These are phyloP conservation scores for Dicyrtomina minuta DNA, from an alignment of 2,888 invertebrate genomes.

Conservation along the genomic window DNA sequence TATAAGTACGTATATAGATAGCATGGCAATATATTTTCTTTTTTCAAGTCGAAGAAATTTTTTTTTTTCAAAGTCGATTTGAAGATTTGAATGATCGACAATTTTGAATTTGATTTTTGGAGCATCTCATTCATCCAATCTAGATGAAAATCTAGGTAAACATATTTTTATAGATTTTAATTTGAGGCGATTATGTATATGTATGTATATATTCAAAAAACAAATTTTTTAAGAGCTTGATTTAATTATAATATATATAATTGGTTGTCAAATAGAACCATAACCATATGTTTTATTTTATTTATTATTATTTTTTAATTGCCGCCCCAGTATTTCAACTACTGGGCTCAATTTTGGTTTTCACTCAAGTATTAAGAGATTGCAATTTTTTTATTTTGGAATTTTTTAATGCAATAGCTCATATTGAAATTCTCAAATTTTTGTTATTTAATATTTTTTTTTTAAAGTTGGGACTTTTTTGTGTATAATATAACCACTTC, in stretches of 20 bases:
- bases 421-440: not conserved
- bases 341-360: too few relatives aligned
- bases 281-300: constrained; percentile 3
- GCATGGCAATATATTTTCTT: constrained; percentile 1
- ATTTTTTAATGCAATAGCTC: constrained; percentile 4
- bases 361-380: not conserved
- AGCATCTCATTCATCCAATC: too few relatives aligned
- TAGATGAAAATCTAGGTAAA: too few relatives aligned
- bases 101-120: too few relatives aligned
- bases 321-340: constrained; percentile 8
- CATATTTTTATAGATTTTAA: too few relatives aligned
- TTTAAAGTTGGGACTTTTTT: not conserved
- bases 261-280: too few relatives aligned
- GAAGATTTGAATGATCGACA: too few relatives aligned
- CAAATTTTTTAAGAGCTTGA: too few relatives aligned
- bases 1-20: not conserved
- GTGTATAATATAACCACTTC: constrained; percentile 14
- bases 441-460: not conserved
- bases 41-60: not conserved
- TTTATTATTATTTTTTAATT: constrained; percentile 7
- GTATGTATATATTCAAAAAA: too few relatives aligned
- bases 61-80: not conserved
- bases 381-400: not conserved
- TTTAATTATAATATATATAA: too few relatives aligned
- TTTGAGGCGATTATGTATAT: too few relatives aligned